Evolutionary conservation across 2,888 invertebrate species (phyloP), one percentile per base, ranked within the genome.

Genomic region (Andrena trimmerana): DNA sequence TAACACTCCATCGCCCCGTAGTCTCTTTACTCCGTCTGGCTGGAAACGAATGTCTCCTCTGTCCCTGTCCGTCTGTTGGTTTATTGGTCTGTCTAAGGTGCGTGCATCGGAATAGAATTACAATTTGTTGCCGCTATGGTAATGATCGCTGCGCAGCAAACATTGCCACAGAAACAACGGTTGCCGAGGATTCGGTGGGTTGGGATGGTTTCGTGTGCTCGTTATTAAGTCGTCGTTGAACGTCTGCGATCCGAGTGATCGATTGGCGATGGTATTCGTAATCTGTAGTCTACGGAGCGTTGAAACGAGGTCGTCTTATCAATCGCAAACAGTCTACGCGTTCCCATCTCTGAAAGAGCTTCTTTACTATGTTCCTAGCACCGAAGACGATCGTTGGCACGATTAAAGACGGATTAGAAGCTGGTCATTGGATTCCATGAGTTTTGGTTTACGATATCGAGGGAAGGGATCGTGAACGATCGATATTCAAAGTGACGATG

Each of bases 121-220:
- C 54, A n/a, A 59, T 2, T n/a, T 75, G 76, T 48, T 42, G 74
- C 62, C 27, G 24, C 54, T 24, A 52, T 69, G 60, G 24, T 87
- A 87, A 88, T 65, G 20, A 81, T 71, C 82, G 70, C 88, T 87
- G 89, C 89, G 87, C 88, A 88, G 89, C 83, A 73, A 84, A 70
- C 36, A 87, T 85, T 88, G 81, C 20, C 27, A 20, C 50, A 50
- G 68, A 29, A 50, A 36, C 74, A 33, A 69, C 54, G 50, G 70
- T 60, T 24, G 62, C 10, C 1, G 7, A 16, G 42, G 42, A 16
- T 5, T 54, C 16, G 29, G 27, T 57, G 31, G 20, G 57, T 62
- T 29, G 7, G n/a, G 4, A n/a, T 13, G 52, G 52, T n/a, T 10
- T 33, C 33, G 24, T 10, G 13, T 7, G 16, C n/a, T n/a, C 42